phyloP scores from a whole-genome alignment of 1,140 invertebrate species.

The Polypedilum pembai region DNA sequence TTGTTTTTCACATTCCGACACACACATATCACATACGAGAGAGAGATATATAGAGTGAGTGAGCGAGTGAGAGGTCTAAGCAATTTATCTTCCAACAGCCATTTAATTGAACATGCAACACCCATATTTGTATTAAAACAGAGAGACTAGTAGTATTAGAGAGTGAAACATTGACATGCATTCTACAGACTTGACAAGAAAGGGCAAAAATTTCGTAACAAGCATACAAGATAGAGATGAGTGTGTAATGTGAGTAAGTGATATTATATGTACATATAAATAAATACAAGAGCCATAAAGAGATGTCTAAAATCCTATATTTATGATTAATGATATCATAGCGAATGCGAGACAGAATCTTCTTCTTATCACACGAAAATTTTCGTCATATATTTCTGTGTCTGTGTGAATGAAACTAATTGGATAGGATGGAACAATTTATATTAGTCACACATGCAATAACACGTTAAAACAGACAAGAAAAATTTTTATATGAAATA shows the following conservation, averaged over 20 bases:
- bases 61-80: background rate
- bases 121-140: background rate
- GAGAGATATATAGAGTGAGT: background rate
- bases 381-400: too few species aligned
- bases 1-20: background rate
- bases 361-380: too few species aligned
- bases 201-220: background rate
- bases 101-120: slow-evolving; percentile 10
- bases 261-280: background rate
- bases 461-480: too few species aligned
- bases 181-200: background rate
- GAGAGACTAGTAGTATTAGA: background rate
- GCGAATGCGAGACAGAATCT: too few species aligned
- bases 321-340: too few species aligned
- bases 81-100: background rate
- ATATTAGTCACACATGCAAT: slow-evolving; percentile 3
- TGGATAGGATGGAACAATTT: background rate
- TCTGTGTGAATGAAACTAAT: background rate
- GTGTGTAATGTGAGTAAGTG: background rate
- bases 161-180: slow-evolving; percentile 10
- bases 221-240: background rate
- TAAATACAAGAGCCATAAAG: background rate
- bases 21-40: background rate
- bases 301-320: too few species aligned
- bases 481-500: too few species aligned